Conservation (phyloP, 2,888 invertebrate genomes). For the Anagyrus pseudococci region DNA sequence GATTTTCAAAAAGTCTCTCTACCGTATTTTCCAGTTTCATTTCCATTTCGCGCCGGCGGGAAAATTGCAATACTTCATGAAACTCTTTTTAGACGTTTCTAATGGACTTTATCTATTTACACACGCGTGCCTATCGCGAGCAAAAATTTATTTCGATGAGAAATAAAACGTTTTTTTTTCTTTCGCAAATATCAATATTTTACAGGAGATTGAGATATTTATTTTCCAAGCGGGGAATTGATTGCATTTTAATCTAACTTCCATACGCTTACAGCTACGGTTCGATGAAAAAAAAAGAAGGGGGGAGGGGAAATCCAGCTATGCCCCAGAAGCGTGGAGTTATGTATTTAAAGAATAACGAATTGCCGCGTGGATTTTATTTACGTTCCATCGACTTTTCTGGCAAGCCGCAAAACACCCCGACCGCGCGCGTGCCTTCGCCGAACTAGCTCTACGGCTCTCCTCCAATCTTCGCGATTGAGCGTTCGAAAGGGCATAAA, state of each 20-base stretch:
- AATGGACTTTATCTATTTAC: too few species aligned
- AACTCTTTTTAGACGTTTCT: too few species aligned
- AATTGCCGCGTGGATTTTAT: conserved; percentile 43
- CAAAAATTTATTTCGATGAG: too few species aligned
- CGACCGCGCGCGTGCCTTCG: background rate
- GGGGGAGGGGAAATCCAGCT: conserved; percentile 10
- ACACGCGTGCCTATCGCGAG: too few species aligned
- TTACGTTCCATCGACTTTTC: conserved; percentile 38
- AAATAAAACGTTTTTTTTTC: too few species aligned
- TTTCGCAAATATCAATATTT: too few species aligned
- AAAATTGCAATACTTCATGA: too few species aligned
- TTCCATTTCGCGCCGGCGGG: too few species aligned
- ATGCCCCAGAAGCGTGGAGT: background rate
- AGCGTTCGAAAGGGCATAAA: conserved; percentile 18
- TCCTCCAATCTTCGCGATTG: conserved; percentile 24
- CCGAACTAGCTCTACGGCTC: too few species aligned
- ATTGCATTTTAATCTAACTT: conserved; percentile 17
- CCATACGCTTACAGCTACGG: background rate
- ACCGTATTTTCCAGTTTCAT: too few species aligned
- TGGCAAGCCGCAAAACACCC: conserved; percentile 18
- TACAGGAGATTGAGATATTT: too few species aligned
- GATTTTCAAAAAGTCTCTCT: too few species aligned
- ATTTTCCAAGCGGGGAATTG: background rate
- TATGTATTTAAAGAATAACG: conserved; percentile 31
- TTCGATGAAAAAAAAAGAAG: conserved; percentile 38